Evolutionary conservation across 2,113 vertebrate species (phyloP).

Genomic region (Ictalurus punctatus): DNA sequence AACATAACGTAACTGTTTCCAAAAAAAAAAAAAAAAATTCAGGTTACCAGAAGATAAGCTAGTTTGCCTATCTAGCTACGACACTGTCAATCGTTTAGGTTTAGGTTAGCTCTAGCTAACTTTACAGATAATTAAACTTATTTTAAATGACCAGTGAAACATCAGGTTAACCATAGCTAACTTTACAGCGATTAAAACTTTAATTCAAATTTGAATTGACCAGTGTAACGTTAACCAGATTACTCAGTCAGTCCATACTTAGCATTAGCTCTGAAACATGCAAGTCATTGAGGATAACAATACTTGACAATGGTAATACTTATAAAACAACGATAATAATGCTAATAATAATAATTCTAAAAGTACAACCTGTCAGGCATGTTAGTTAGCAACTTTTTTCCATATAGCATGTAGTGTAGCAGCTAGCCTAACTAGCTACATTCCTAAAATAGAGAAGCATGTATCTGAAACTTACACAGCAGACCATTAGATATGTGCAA

Average conservation of each 20-base stretch:
- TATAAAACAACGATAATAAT: background rate
- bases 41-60: background rate
- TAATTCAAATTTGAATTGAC: too few species aligned
- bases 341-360: background rate
- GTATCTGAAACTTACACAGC: conserved; percentile 4
- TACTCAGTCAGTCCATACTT: background rate
- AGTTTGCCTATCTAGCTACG: background rate
- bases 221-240: background rate
- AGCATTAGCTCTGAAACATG: background rate
- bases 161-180: too few species aligned
- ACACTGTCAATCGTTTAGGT: background rate
- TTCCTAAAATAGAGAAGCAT: background rate
- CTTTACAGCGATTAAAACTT: too few species aligned
- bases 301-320: background rate
- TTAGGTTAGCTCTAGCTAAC: background rate
- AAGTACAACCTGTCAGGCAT: background rate
- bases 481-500: background rate
- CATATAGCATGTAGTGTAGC: background rate
- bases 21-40: background rate
- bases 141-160: background rate
- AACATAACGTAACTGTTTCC: background rate
- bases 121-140: background rate
- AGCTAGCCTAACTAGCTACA: background rate
- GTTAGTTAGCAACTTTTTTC: background rate
- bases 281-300: background rate